A percentile compares a stretch with the other conserved stretches of the same genome.
These are phyloP conservation scores for Lordiphosa stackelbergi DNA, from an alignment of 1,140 invertebrate species.

Conservation along the genomic window DNA sequence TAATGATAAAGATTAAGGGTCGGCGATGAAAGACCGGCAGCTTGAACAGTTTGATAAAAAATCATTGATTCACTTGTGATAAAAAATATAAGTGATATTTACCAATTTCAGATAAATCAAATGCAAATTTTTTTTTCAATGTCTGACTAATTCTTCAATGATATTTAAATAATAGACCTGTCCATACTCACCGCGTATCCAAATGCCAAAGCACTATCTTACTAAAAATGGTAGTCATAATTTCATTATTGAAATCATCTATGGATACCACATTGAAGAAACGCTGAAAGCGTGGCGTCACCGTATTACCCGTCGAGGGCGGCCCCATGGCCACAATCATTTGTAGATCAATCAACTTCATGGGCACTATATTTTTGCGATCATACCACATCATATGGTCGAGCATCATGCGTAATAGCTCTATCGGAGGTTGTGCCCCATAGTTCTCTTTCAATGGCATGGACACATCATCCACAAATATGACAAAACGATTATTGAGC, in stretches of 20 bases:
- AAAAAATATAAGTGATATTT: too few relatives aligned
- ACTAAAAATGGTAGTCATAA: constrained; percentile 91
- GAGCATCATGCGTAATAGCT: constrained; percentile 91
- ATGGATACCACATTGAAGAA: constrained; percentile 94
- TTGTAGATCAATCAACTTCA: constrained; percentile 93
- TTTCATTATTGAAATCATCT: constrained; percentile 92
- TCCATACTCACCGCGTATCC: constrained; percentile 83
- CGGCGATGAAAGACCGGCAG: too few relatives aligned
- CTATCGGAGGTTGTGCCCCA: constrained; percentile 94
- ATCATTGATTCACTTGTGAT: too few relatives aligned
- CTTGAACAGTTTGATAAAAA: too few relatives aligned
- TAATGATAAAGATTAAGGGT: too few relatives aligned
- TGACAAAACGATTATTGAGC: constrained; percentile 90
- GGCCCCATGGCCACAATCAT: constrained; percentile 94
- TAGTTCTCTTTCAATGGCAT: constrained; percentile 93
- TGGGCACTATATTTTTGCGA: constrained; percentile 88
- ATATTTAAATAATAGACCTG: neutral
- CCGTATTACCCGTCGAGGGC: constrained; percentile 86
- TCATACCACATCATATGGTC: constrained; percentile 96
- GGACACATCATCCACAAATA: constrained; percentile 96
- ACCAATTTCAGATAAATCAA: too few relatives aligned
- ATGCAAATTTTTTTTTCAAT: too few relatives aligned
- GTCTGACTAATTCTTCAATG: too few relatives aligned
- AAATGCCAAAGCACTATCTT: constrained; percentile 97
- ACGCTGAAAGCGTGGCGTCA: constrained; percentile 91